Evolutionary conservation across 2,888 invertebrate genomes (phyloP), one percentile per base, ranked within the genome.

Genomic region (Polyploca ridens): DNA sequence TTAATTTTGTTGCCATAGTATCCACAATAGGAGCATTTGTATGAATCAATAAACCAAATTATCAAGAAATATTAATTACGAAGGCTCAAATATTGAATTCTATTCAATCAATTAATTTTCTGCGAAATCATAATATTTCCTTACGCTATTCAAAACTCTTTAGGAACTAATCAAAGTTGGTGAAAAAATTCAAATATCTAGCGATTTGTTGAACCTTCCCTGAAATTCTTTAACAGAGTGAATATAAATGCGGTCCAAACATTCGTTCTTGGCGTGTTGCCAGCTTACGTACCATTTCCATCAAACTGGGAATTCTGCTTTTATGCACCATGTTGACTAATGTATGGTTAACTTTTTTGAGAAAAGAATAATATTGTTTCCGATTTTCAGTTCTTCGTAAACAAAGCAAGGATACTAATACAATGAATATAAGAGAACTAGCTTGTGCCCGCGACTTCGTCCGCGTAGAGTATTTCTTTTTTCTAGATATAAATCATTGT

Each of bases 221-320:
- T 72, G 78, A 82, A 85, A 85, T 85, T 85, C 84, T 83, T 76
- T 69, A 72, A 82, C 78, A 84, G 80, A 85, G 84, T 87, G 84
- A 90, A 88, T 91, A 88, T 91, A 90, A 91, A 91, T 86, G 82
- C 81, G 85, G 77, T 79, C 77, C 84, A 86, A 89, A 89, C 84
- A 88, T 86, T 82, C 78, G 66, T 66, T 63, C 71, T 78, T 93
- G 93, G 93, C 90, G 63, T 58, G 1, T 33, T 65, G 90, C 93
- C 93, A 92, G 83, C 67, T 63, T 73, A 73, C 77, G 72, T 54
- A 90, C 89, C 85, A 89, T 90, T 89, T 86, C 89, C 87, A 82
- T 88, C 83, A 87, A 88, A 86, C 79, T 76, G 76, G 81, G 81
- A 84, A 84, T 88, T 85, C 78, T 81, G 76, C 78, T 81, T 75